phyloP scores from a whole-genome alignment of 2,888 invertebrate species.

The Metalampra italica region DNA sequence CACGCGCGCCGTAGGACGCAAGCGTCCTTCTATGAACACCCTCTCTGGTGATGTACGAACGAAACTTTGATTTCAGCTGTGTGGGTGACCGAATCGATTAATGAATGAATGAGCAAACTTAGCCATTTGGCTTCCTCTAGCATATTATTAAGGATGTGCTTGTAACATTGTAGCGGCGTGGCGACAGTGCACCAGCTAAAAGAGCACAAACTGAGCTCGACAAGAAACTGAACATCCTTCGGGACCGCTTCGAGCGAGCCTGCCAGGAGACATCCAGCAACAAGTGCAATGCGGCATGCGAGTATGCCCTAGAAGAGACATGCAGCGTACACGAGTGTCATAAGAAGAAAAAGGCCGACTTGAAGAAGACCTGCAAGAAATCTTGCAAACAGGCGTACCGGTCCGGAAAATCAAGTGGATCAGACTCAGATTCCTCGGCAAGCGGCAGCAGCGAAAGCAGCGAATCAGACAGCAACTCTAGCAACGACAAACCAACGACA shows the following conservation, averaged over 20 bases:
- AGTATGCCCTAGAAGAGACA: slow-evolving; percentile 14
- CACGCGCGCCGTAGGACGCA: too few relatives aligned
- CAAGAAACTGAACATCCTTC: slow-evolving; percentile 26
- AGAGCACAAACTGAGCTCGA: background rate
- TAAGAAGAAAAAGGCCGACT: slow-evolving; percentile 16
- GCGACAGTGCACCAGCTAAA: background rate
- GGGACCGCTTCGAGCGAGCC: slow-evolving; percentile 35
- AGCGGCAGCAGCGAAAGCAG: slow-evolving; percentile 6
- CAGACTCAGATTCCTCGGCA: background rate
- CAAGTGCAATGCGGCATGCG: slow-evolving; percentile 38
- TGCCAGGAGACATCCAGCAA: slow-evolving; percentile 30
- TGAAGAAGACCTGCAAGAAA: slow-evolving; percentile 27
- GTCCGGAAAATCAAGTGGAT: background rate
- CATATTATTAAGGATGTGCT: too few relatives aligned
- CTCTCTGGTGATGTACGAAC: too few relatives aligned
- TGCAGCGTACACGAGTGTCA: slow-evolving; percentile 28
- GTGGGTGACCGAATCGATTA: too few relatives aligned
- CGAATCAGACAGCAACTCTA: slow-evolving; percentile 9
- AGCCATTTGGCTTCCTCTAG: too few relatives aligned
- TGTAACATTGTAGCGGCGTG: too few relatives aligned
- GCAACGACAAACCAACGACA: background rate
- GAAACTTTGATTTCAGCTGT: too few relatives aligned
- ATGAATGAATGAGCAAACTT: too few relatives aligned
- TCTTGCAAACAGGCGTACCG: slow-evolving; percentile 29
- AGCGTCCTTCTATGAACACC: too few relatives aligned